phyloP scores from a whole-genome alignment of 2,888 invertebrate genomes.

The Pristionchus arcanus region DNA sequence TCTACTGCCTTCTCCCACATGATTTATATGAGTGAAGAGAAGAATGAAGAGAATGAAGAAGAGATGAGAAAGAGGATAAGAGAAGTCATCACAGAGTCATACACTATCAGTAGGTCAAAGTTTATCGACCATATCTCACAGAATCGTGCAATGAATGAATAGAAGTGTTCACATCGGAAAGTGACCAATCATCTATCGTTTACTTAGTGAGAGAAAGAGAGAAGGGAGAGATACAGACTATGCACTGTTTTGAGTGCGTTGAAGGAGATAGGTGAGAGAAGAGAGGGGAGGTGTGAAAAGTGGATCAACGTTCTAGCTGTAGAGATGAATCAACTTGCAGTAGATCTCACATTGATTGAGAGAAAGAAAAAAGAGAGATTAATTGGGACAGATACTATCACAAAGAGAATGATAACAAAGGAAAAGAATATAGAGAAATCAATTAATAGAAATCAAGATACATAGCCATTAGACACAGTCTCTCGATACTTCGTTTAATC shows the following conservation, averaged over 20 bases:
- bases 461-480: neutral
- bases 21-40: neutral
- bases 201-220: conserved; percentile 43
- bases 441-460: neutral
- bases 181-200: conserved; percentile 42
- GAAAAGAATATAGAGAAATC: neutral
- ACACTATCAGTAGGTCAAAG: neutral
- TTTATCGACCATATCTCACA: neutral
- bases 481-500: neutral
- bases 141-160: neutral
- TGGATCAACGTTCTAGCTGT: conserved; percentile 18
- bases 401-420: conserved; percentile 29
- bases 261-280: conserved; percentile 4
- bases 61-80: conserved; percentile 23
- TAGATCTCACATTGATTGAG: conserved; percentile 20
- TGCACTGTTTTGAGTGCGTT: conserved; percentile 45
- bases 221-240: conserved; percentile 8
- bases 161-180: neutral
- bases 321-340: neutral
- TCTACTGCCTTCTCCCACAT: conserved; percentile 28
- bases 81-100: neutral
- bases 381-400: neutral
- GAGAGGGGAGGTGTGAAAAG: conserved; percentile 8
- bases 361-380: conserved; percentile 30
- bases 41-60: neutral